These are phyloP conservation scores for Zeugodacus cucurbitae DNA, from an alignment of 1,140 invertebrate species.

Conservation along the genomic window DNA sequence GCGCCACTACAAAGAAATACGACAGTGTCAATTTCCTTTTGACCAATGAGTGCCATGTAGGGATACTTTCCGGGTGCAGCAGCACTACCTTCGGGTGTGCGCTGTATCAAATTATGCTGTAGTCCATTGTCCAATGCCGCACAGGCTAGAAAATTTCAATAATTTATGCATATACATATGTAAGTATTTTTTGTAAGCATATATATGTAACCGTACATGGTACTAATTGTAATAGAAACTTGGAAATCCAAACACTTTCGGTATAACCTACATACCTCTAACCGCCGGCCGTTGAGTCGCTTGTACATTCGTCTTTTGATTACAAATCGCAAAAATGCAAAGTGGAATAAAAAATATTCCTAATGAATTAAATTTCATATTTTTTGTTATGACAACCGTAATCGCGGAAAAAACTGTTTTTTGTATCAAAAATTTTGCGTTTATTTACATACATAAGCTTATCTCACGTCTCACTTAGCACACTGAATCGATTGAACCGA, in stretches of 20 bases:
- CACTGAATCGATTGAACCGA: neutral
- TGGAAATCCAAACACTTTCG: neutral
- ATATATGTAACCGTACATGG: no score
- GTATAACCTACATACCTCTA: neutral
- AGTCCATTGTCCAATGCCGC: neutral
- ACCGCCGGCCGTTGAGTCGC: neutral
- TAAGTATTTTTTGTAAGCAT: no score
- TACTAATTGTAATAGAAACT: neutral
- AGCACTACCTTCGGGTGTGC: neutral
- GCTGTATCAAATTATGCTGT: neutral
- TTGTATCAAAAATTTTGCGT: no score
- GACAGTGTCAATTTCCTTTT: neutral
- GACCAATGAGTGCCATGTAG: neutral
- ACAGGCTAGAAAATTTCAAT: neutral
- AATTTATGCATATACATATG: neutral
- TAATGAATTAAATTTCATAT: neutral
- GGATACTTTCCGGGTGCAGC: neutral
- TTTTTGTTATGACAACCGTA: neutral
- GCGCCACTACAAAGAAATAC: neutral
- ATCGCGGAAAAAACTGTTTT: no score
- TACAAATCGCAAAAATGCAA: neutral
- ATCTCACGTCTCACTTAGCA: neutral
- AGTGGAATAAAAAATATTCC: no score
- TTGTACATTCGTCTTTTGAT: neutral
- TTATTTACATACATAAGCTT: no score